These are phyloP conservation scores for Myiotriccus ornatus DNA, from an alignment of 2,797 vertebrate genomes.

Conservation along the genomic window DNA sequence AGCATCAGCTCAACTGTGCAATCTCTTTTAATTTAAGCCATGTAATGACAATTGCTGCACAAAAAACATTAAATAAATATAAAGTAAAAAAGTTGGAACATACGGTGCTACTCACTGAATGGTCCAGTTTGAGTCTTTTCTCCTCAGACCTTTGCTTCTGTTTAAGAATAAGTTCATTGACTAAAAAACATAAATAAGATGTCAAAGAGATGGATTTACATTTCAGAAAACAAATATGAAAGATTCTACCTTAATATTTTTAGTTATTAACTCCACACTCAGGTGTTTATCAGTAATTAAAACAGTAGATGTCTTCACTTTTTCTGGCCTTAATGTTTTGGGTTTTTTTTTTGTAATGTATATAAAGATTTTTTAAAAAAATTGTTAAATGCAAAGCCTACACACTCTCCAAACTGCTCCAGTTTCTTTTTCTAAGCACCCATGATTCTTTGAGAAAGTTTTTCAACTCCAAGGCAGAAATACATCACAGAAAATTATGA, in stretches of 20 bases:
- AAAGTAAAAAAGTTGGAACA: conserved; percentile 76
- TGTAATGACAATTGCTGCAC: background rate
- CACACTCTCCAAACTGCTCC: background rate
- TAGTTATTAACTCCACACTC: background rate
- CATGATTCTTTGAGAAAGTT: background rate
- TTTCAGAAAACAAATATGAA: background rate
- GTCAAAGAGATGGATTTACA: background rate
- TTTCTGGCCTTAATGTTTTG: background rate
- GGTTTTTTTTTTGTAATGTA: background rate
- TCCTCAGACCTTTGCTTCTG: conserved; percentile 98
- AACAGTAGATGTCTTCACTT: background rate
- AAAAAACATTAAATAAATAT: background rate
- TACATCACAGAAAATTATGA: background rate
- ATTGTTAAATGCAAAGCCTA: background rate
- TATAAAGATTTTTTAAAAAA: background rate
- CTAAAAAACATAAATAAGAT: conserved; percentile 72
- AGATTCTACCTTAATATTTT: background rate
- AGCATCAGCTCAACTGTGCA: background rate
- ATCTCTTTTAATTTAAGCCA: background rate
- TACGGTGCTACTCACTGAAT: conserved; percentile 92
- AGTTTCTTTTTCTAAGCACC: background rate
- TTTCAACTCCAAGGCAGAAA: background rate
- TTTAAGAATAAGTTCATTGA: conserved; percentile 99
- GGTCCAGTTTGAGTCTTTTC: conserved; percentile 96
- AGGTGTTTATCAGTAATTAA: background rate